Evolutionary conservation across 2,797 vertebrate species (phyloP), one percentile per base, ranked within the genome.

Genomic region (Peromyscus aztecus): DNA sequence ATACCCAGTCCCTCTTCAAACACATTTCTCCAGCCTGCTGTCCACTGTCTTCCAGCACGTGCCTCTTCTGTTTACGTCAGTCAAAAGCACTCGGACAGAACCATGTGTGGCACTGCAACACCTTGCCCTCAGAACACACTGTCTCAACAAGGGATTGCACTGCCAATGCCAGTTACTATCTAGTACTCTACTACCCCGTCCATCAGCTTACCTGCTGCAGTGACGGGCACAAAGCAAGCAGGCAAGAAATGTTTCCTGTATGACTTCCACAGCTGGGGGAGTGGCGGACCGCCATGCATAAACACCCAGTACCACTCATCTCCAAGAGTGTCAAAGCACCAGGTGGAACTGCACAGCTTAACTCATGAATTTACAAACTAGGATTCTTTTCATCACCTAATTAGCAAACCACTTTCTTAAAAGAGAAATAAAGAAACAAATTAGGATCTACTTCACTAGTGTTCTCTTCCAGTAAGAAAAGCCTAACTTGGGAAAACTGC

Each of bases 381-480:
- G 61, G 57, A 40, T 78, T 92, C 80, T 93, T 83, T 84, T 91
- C 63, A 90, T 76, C 46, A 65, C 59, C 24, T 92, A 27, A 59
- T 49, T 61, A 67, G 87, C 10, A 49, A 71, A 95, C 10, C 37
- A 57, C 23, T 34, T 65, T 34, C 43, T 82, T 46, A 40, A 61
- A 59, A n/a, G 27, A 83, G 3, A 59, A n/a, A 80, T 40, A 31
- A 61, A 40, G 2, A 71, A 87, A 43, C 10, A 52, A 86, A 67
- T 23, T 4, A 52, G 8, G 49, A 80, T 9, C 77, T 76, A 75
- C 34, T 83, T 75, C 29, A 46, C 29, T 49, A 43, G 65, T 29
- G 40, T 67, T 40, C 37, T 90, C 37, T 63, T 88, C n/a, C 67
- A 87, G n/a, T 90, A 57, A 96, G 46, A 94, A 14, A 77, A 77